Evolutionary conservation across 2,113 vertebrate genomes (phyloP).

Genomic region (Casuarius casuarius): DNA sequence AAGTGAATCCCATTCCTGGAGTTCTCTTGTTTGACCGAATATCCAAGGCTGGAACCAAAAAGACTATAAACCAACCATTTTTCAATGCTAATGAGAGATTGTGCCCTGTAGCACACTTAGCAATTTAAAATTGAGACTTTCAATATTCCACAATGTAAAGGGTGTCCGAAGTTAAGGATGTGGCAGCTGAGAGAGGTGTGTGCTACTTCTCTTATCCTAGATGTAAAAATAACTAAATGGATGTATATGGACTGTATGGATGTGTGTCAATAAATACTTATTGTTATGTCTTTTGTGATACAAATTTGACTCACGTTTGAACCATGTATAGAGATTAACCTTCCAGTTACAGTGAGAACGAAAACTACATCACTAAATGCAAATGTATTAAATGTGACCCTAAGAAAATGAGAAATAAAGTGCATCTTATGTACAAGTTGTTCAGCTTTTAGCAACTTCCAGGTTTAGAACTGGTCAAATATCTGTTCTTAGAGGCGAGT

Average conservation of each 20-base stretch:
- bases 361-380: not conserved
- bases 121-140: not conserved
- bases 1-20: constrained; percentile 39
- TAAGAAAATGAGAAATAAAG: not conserved
- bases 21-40: constrained; percentile 16
- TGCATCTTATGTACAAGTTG: not conserved
- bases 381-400: constrained; percentile 3
- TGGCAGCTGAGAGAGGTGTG: not conserved
- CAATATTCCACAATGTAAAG: not conserved
- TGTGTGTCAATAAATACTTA: not conserved
- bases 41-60: constrained; percentile 22
- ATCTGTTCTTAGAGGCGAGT: not conserved
- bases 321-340: not conserved
- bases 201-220: not conserved
- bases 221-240: rapidly evolving
- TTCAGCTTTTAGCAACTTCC: not conserved
- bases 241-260: rapidly evolving
- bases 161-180: not conserved
- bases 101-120: not conserved
- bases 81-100: not conserved
- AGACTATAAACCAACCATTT: not conserved
- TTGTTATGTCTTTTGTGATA: not conserved
- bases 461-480: not conserved
- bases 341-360: not conserved
- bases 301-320: constrained; percentile 19